Percentiles rank a stretch among this genome's conserved stretches.
phyloP scores from a whole-genome alignment of 2,113 vertebrate genomes.

The Henicopernis longicauda region DNA sequence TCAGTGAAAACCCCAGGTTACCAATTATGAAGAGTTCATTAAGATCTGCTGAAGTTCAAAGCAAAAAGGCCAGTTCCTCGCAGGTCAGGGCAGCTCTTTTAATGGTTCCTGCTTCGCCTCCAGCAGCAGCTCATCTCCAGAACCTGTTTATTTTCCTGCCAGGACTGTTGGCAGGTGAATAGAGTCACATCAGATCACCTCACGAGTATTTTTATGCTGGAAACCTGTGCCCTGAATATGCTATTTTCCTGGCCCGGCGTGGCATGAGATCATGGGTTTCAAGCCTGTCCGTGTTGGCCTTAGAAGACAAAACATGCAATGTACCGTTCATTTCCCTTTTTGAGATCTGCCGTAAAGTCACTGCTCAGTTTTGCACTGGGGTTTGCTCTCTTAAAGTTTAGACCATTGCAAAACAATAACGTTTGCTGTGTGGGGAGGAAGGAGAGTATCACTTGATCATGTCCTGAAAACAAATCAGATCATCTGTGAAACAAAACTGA shows the following conservation, averaged over 20 bases:
- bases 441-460: background rate
- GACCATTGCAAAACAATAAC: background rate
- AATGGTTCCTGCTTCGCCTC: constrained; percentile 54
- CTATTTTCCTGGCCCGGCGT: constrained; percentile 26
- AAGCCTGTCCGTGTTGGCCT: background rate
- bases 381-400: background rate
- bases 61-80: background rate
- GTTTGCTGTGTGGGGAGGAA: background rate
- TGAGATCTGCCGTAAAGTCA: background rate
- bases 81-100: constrained; percentile 59
- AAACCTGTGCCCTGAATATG: constrained; percentile 34
- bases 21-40: constrained; percentile 38
- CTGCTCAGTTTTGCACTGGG: background rate
- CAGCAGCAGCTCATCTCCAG: constrained; percentile 50
- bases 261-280: constrained; percentile 31
- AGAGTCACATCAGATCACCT: constrained; percentile 44
- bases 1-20: background rate
- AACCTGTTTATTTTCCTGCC: constrained; percentile 59
- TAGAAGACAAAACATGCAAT: background rate
- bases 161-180: constrained; percentile 53
- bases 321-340: background rate
- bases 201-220: constrained; percentile 12
- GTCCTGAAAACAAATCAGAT: background rate
- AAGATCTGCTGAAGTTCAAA: constrained; percentile 56
- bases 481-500: background rate